Evolutionary conservation across 2,113 vertebrate genomes (phyloP), one percentile per base, ranked within the genome.

Genomic region (Percopsis transmontana): DNA sequence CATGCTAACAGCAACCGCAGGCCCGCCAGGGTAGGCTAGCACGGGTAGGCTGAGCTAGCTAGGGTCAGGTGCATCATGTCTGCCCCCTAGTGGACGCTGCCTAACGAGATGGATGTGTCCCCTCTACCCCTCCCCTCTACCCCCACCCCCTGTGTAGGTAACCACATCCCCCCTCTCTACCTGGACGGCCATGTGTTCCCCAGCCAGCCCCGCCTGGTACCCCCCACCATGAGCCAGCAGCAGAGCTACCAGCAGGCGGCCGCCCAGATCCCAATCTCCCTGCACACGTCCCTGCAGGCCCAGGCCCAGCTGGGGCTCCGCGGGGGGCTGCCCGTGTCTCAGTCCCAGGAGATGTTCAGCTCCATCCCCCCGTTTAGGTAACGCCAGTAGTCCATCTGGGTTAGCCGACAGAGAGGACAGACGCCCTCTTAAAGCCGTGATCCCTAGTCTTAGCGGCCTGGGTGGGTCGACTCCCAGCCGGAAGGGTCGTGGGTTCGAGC

Each of bases 281-380:
- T 99, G 2, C 97, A 99, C 90, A 98, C 96, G 0, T 98, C 97
- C 66, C 93, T 99, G 69, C 97, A 99, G 90, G 97, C 97, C 38
- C 96, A 98, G 78, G 96, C 97, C 60, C 97, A 98, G 91, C 85
- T 99, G 55, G 96, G 97, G 0, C 90, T 99, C 69, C 91, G 97
- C 7, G 96, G 96, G 1, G 97, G 96, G 61, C 91, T 99, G 5
- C 97, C 97, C 0, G 97, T 95, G 41, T 99, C 97, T 64, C 97
- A 99, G 91, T 99, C 97, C 61, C 97, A 99, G 76, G 97, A 99
- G 80, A 97, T 99, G 93, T 99, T 98, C 89, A 97, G 87, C 85
- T 98, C 97, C 68, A 94, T 99, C 24, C 94, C 95, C 59, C 94
- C 97, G 55, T 99, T 98, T 89, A 96, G 97, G 97, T 99, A 78